These are phyloP conservation scores for Ochlodes sylvanus DNA, from an alignment of 2,888 invertebrate genomes.

Conservation along the genomic window DNA sequence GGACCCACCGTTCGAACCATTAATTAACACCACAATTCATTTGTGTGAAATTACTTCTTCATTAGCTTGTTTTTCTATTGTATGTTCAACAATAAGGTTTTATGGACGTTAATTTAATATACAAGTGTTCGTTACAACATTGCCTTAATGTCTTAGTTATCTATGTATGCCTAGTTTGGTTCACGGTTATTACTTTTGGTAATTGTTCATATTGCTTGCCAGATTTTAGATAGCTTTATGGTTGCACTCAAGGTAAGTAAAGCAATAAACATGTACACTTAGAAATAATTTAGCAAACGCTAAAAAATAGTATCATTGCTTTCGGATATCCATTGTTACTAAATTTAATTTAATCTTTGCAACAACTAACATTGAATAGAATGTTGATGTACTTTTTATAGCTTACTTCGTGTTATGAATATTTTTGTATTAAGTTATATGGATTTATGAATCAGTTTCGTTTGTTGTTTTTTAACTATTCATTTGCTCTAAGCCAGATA, in stretches of 20 bases:
- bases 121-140: slow-evolving; percentile 52
- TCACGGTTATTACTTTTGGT: slow-evolving; percentile 25
- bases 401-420: too few relatives aligned
- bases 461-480: too few relatives aligned
- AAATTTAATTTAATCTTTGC: background rate
- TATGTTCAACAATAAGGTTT: slow-evolving; percentile 51
- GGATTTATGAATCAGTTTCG: too few relatives aligned
- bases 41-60: slow-evolving; percentile 44
- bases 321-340: background rate
- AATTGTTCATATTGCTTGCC: slow-evolving; percentile 20
- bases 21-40: background rate
- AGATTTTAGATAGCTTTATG: slow-evolving; percentile 21
- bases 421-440: too few relatives aligned
- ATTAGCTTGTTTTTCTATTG: slow-evolving; percentile 50
- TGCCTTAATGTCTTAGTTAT: slow-evolving; percentile 20
- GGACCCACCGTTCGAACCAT: too few relatives aligned
- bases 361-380: background rate
- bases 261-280: background rate
- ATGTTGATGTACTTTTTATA: too few relatives aligned
- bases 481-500: too few relatives aligned
- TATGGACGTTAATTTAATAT: background rate
- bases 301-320: background rate
- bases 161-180: slow-evolving; percentile 5
- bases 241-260: slow-evolving; percentile 2
- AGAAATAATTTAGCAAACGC: background rate